Percentiles rank a stretch among this genome's conserved stretches.
Conservation (phyloP, 2,888 invertebrate genomes). For the Polydrusus pterygomalis region DNA sequence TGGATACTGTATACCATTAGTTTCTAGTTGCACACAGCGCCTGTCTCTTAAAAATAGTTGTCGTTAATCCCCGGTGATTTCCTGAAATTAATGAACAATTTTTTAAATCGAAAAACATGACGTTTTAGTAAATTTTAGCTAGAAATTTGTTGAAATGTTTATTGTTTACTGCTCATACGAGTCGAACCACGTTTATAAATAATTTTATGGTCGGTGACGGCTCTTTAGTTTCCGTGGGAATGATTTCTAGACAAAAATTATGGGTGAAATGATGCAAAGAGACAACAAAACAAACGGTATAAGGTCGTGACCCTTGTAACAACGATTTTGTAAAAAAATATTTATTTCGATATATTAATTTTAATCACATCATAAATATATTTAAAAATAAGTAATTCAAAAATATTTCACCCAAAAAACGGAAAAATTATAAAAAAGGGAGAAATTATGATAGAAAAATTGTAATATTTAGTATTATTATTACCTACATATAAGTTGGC, state of each 20-base stretch:
- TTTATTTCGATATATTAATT: too few relatives aligned
- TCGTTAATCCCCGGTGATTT: background rate
- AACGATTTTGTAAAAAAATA: too few relatives aligned
- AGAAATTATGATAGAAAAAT: too few relatives aligned
- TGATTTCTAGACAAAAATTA: background rate
- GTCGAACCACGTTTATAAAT: background rate
- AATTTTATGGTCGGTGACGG: background rate
- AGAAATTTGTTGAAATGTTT: background rate
- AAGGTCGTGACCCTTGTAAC: background rate
- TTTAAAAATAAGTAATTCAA: too few relatives aligned
- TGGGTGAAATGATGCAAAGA: background rate
- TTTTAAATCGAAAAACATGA: background rate
- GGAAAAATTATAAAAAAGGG: too few relatives aligned
- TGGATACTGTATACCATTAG: too few relatives aligned
- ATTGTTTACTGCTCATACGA: background rate
- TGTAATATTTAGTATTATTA: too few relatives aligned
- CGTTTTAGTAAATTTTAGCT: background rate
- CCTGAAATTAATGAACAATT: background rate
- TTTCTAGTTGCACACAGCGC: too few relatives aligned
- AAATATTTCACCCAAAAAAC: too few relatives aligned
- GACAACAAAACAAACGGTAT: background rate
- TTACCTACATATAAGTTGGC: too few relatives aligned
- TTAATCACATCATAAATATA: too few relatives aligned
- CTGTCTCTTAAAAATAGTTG: too few relatives aligned
- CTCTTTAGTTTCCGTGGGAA: constrained; percentile 2